Base-by-base conservation (phyloP, 2,888 invertebrate species). In the Nineta flava region DNA sequence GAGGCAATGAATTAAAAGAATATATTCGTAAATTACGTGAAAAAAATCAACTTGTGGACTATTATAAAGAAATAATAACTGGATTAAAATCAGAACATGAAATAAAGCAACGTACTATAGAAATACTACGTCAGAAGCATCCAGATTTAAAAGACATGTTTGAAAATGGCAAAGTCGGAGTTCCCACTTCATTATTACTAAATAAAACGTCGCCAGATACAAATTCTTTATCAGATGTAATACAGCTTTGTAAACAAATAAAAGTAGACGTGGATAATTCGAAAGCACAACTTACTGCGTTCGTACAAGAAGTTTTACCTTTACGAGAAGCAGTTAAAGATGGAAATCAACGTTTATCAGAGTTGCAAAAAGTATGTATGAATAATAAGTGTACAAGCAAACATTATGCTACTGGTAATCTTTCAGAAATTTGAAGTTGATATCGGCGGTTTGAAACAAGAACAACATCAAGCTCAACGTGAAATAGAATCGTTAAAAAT, bases 1-100 rank as follows among this genome's bases (percentile, higher is more conserved):
- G 83, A 57, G 87, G 87, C 21, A 87, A 87, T 53, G 87, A 91
- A 68, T 78, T 90, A 61, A 88, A 90, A 65, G 78, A 81, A 56
- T 91, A 90, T 65, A 85, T 92, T 13, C 82, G 81, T 60, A 81
- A 83, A 56, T 68, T 92, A 53, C 76, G 90, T 51, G 80, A 81
- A 47, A 86, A 87, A 62, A 87, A 86, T 61, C 79, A 81, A 7
- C 69, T 82, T 9, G 91, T 90, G 65, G 91, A 90, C 68, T 77
- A 83, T 61, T 83, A 84, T 62, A 72, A 85, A 58, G 75, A 48
- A 41, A 48, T 35, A 40, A 15, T 48, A 26, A 13, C 40, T 9
- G n/a, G 35, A 21, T 17, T 48, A 3, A 48, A 48, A 42, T 41
- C 48, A 10, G 48, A 48, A 41, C 21, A 48, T 26, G 48, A 48